These are phyloP conservation scores for Ypsolopha sequella DNA, from an alignment of 2,888 invertebrate genomes.

Conservation along the genomic window DNA sequence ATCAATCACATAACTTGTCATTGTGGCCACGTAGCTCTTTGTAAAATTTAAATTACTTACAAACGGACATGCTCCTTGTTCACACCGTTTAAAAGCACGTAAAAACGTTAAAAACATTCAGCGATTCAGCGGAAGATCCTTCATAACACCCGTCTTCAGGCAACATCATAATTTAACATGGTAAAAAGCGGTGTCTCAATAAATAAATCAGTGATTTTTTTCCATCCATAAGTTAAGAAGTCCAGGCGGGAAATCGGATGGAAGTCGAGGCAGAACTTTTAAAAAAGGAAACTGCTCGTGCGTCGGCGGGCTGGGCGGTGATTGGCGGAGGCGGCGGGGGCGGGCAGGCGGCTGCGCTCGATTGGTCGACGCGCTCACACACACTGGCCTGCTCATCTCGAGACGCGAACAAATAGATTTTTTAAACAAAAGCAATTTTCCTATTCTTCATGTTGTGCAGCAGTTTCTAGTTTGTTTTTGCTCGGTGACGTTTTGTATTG, in stretches of 20 bases:
- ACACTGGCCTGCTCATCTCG: conserved; percentile 59
- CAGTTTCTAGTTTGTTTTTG: conserved; percentile 65
- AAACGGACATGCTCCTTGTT: conserved; percentile 4
- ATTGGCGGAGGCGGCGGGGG: conserved; percentile 55
- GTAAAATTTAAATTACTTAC: conserved; percentile 3
- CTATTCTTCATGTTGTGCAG: conserved; percentile 67
- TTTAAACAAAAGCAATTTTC: conserved; percentile 70
- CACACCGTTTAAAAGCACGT: conserved; percentile 13
- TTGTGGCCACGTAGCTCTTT: background rate
- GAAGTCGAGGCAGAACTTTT: conserved; percentile 65
- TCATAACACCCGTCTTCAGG: conserved; percentile 24
- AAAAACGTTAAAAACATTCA: conserved; percentile 40
- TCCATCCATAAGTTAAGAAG: conserved; percentile 58
- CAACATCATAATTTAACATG: conserved; percentile 59
- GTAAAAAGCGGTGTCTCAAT: conserved; percentile 55
- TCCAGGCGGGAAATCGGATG: conserved; percentile 67
- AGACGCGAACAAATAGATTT: conserved; percentile 66
- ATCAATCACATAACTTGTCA: background rate
- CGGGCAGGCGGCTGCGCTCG: conserved; percentile 43
- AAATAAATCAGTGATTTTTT: conserved; percentile 62
- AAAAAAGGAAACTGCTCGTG: conserved; percentile 68
- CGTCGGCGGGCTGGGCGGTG: conserved; percentile 34
- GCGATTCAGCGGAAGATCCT: conserved; percentile 17
- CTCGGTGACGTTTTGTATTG: conserved; percentile 61
- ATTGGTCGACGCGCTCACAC: conserved; percentile 53